Base-by-base conservation (phyloP, 92 coral and sea anemone genomes). In the Umimayanthus kanabou region DNA sequence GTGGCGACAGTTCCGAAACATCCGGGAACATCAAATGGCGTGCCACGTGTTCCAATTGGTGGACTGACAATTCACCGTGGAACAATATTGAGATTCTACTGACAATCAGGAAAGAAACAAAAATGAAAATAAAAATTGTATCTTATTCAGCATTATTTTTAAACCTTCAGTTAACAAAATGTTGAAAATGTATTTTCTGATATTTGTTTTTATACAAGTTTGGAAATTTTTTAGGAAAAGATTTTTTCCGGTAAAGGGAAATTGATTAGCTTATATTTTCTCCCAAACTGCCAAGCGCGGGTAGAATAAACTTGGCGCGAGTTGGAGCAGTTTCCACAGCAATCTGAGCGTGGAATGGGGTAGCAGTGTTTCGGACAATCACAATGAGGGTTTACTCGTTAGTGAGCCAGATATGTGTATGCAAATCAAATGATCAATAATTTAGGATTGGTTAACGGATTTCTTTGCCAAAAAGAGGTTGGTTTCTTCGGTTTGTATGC, bases 31-130 rank as follows among this genome's bases (percentile, higher is more conserved):
- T 75, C 91, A 74, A 80, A 73, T 29, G 40, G 88, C 83, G 67
- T 87, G 93, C 96, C 98, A 93, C 96, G 98, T 93, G 98, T 95
- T 93, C 89, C 93, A 85, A 95, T 95, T 95, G 98, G 98, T 92
- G 91, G 80, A 76, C 87, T 91, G 37, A 20, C 85, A 77, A 86
- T 77, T 30, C 83, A 73, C 78, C 80, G 47, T 84, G 71, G 9
- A 40, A 18, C 70, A 26, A 84, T 84, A 73, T 25, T 58, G 86
- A 95, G 98, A 93, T 80, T 85, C 33, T 88, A 69, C 0, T 0
- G 11, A 25, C 89, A 76, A 45, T 84, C 79, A 72, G 85, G 39
- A 29, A 39, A n/a, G 9, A 43, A 45, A 9, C 7, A 78, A 47
- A 3, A 77, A 42, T 23, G 14, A 67, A 42, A n/a, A 9, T 23